Conservation (phyloP, 1,140 invertebrate species). For the Eriocheir sinensis region DNA sequence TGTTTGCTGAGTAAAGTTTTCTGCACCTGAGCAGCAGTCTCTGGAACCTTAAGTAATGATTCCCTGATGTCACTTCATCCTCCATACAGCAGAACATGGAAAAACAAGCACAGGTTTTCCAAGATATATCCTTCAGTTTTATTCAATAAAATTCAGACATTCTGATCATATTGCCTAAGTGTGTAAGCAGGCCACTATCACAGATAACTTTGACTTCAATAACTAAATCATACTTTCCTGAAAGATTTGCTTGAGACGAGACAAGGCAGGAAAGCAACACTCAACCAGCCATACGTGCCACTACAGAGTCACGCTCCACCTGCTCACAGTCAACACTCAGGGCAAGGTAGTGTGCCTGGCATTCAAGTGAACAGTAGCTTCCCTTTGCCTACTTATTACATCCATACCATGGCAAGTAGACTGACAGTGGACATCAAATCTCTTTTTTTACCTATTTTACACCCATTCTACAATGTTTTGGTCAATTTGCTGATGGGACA, state of each 20-base stretch:
- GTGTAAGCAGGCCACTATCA: constrained; percentile 63
- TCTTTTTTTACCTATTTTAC: background rate
- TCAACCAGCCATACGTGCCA: constrained; percentile 44
- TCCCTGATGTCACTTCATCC: too few relatives aligned
- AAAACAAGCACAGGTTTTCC: constrained; percentile 14
- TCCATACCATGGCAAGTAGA: background rate
- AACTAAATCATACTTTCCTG: constrained; percentile 47
- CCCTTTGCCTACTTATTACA: background rate
- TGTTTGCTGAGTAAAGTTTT: too few relatives aligned
- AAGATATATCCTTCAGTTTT: background rate
- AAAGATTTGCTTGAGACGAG: constrained; percentile 53
- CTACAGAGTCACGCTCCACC: constrained; percentile 1
- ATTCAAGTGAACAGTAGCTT: constrained; percentile 18
- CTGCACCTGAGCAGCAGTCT: too few relatives aligned
- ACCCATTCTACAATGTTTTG: background rate
- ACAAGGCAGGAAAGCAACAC: constrained; percentile 38
- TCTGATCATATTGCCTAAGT: background rate
- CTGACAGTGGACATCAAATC: background rate
- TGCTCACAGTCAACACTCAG: background rate
- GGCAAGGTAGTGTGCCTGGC: background rate
- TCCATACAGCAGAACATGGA: background rate
- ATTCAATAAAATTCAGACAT: background rate
- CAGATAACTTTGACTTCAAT: constrained; percentile 65
- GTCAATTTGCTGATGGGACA: background rate
- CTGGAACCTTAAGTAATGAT: too few relatives aligned